Percentiles rank a stretch among this genome's conserved stretches.
Conservation (phyloP, 2,113 vertebrate species). For the Cryptomyrus ogoouensis region DNA sequence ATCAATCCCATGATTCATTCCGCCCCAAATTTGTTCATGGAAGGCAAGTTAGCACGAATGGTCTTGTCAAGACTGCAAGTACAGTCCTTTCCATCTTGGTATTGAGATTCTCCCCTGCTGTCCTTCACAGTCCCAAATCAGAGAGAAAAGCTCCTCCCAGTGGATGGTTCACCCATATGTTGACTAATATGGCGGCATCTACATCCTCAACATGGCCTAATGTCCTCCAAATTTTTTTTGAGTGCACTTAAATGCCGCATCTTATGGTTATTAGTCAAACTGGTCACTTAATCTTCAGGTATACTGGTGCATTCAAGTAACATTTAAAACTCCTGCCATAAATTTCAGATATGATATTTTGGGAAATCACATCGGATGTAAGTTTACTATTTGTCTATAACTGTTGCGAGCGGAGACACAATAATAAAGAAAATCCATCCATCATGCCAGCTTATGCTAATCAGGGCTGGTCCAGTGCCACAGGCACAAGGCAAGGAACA, state of each 20-base stretch:
- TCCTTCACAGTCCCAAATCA: background rate
- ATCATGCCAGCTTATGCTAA: background rate
- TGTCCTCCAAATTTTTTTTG: background rate
- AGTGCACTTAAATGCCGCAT: background rate
- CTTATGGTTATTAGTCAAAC: background rate
- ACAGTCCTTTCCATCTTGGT: no score
- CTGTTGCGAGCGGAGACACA: background rate
- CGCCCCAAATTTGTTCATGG: no score
- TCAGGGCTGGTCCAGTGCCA: background rate
- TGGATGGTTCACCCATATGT: background rate
- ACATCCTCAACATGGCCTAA: background rate
- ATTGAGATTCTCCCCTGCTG: background rate
- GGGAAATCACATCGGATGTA: background rate
- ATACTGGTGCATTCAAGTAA: background rate
- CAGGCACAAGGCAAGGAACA: background rate
- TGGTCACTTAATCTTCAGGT: background rate
- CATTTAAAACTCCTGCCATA: background rate
- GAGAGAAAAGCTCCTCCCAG: background rate
- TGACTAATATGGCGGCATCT: background rate
- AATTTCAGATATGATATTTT: background rate
- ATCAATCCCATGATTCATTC: no score
- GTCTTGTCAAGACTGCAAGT: no score
- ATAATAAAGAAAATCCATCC: background rate
- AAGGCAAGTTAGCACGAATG: no score
- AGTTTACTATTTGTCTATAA: background rate